Evolutionary conservation across 2,113 vertebrate genomes (phyloP).

Genomic region (Microtus oregoni): DNA sequence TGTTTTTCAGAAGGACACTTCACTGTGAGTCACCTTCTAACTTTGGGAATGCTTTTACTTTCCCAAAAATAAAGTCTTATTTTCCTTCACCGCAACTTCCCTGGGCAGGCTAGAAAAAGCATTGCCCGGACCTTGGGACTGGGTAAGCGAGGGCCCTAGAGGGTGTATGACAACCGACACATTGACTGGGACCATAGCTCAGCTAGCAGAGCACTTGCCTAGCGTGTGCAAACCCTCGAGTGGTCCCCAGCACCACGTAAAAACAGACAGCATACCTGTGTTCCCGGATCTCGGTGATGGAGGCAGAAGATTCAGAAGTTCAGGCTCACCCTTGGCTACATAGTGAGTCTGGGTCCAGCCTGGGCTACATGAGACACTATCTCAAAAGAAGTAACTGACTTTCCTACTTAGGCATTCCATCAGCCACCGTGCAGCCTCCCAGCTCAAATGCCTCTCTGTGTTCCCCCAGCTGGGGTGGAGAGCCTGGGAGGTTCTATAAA

Average conservation of each 20-base stretch:
- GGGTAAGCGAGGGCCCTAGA: neutral
- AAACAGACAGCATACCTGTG: neutral
- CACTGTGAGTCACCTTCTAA: conserved; percentile 5
- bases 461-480: neutral
- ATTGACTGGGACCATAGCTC: neutral
- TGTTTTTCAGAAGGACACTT: neutral
- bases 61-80: neutral
- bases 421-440: neutral
- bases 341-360: neutral
- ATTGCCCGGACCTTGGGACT: neutral
- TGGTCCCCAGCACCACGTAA: neutral
- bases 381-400: neutral
- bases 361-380: neutral
- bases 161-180: too few species aligned
- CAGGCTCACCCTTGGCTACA: neutral
- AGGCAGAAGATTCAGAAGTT: neutral
- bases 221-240: neutral
- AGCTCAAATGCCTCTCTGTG: neutral
- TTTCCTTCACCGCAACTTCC: neutral
- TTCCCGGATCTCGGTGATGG: neutral
- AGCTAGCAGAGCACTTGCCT: too few species aligned
- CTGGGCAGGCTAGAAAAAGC: neutral
- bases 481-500: neutral
- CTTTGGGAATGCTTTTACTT: conserved; percentile 15
- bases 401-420: neutral